Base-by-base conservation (phyloP, 2,797 vertebrate species). In the Lagorchestes hirsutus region DNA sequence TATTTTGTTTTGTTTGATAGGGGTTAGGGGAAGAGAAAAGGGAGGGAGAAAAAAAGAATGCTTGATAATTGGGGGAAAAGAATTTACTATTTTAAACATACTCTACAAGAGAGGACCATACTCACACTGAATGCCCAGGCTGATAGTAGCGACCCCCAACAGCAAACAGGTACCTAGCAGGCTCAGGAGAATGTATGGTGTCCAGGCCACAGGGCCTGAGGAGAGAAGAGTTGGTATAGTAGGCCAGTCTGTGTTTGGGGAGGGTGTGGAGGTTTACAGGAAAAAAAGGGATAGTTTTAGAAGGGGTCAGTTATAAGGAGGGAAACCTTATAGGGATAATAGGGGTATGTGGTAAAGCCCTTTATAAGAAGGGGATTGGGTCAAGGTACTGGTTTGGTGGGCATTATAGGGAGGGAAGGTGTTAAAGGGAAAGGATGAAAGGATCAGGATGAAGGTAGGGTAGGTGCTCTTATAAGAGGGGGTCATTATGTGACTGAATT, bases 61-160 rank as follows among this genome's bases (percentile, higher is more conserved):
- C 40, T 46, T 82, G 74, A 82, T 27, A 24, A 82, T 82, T 27
- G 74, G 9, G 8, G 6, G 18, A 62, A 16, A 24, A 87, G 3
- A 87, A 46, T 46, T 27, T 27, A 46, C 27, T 87, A 1, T 87
- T 46, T 87, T 10, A 46, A 46, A 87, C 40, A 46, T 46, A 46
- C 40, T 27, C 40, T 46, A 22, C 22, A 82, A 82, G 9, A 82
- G 40, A 24, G 40, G 9, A 87, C 5, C 95, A 56, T 90, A 98
- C 98, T 98, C 97, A 99, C 98, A 98, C 96, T 93, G 98, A 67
- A 96, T 94, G 0, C 98, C 98, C 55, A 99, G 55, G 55, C 97
- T 94, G 57, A 98, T 55, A 46, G 93, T 13, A 0, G 98, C 91
- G 92, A 98, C 58, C 31, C 97, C 96, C 18, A 98, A 94, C 52